A percentile compares a stretch with the other conserved stretches of the same genome.
These are phyloP conservation scores for Capricornis sumatraensis DNA, from an alignment of 2,113 vertebrate species.

Conservation along the genomic window DNA sequence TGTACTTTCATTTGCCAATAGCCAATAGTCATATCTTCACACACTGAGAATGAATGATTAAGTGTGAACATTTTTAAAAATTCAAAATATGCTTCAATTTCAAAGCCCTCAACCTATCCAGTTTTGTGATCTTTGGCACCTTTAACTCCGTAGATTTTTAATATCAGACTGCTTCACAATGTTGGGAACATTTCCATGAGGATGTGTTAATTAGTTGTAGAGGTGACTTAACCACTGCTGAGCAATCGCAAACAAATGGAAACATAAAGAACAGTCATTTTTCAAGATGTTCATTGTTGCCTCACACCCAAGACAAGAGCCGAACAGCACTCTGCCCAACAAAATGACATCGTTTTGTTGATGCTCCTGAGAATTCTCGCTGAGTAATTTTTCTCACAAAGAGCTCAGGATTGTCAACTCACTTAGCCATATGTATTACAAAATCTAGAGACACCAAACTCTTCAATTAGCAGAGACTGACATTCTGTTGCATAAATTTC, in stretches of 20 bases:
- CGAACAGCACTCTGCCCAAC: neutral
- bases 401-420: neutral
- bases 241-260: neutral
- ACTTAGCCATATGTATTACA: neutral
- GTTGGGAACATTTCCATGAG: neutral
- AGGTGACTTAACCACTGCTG: neutral
- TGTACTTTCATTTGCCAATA: neutral
- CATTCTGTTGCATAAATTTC: neutral
- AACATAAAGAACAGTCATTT: neutral
- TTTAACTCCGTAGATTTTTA: neutral
- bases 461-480: neutral
- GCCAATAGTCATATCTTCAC: neutral
- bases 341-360: neutral
- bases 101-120: neutral
- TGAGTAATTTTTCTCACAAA: neutral
- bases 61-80: neutral
- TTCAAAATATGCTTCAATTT: neutral
- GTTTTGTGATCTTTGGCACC: neutral
- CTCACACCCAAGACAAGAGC: neutral
- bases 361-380: neutral
- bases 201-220: neutral
- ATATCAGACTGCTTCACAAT: neutral
- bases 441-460: neutral
- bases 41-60: neutral
- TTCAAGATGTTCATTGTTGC: neutral